phyloP scores from a whole-genome alignment of 1,140 invertebrate genomes.

The Callitettix versicolor region DNA sequence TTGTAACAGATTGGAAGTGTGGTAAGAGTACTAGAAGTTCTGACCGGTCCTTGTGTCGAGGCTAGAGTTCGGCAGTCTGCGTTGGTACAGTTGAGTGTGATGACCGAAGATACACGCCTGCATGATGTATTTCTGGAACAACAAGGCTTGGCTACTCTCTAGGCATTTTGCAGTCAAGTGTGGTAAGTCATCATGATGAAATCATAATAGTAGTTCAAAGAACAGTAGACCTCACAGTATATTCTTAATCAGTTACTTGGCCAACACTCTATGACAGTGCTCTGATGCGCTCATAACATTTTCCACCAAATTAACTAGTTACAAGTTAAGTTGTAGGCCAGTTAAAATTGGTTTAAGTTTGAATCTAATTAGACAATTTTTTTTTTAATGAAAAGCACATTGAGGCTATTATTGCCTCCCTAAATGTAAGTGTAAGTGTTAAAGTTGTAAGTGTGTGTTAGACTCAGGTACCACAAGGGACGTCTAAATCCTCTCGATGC shows the following conservation, averaged over 20 bases:
- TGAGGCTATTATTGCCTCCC: no score
- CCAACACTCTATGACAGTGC: no score
- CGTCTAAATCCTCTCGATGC: no score
- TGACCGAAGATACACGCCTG: conserved; percentile 41
- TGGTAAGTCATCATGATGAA: conserved; percentile 31
- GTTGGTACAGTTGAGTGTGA: conserved; percentile 44
- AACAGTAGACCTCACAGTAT: no score
- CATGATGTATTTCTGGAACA: conserved; percentile 39
- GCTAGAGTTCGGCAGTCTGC: conserved; percentile 44
- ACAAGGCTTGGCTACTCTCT: conserved; percentile 35
- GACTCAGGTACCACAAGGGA: no score
- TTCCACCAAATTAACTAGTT: neutral
- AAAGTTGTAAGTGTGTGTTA: no score
- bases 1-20: conserved; percentile 33
- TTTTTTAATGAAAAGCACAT: no score
- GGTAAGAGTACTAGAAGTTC: conserved; percentile 34
- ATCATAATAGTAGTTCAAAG: no score
- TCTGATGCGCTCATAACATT: no score
- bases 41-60: conserved; percentile 36
- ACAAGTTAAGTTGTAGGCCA: neutral
- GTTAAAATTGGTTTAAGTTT: conserved; percentile 5
- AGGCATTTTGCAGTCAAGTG: conserved; percentile 31
- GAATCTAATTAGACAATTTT: no score
- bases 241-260: no score
- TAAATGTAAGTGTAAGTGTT: no score